Evolutionary conservation across 2,888 invertebrate genomes (phyloP), one percentile per base, ranked within the genome.

Genomic region (Psylliodes chrysocephalus): DNA sequence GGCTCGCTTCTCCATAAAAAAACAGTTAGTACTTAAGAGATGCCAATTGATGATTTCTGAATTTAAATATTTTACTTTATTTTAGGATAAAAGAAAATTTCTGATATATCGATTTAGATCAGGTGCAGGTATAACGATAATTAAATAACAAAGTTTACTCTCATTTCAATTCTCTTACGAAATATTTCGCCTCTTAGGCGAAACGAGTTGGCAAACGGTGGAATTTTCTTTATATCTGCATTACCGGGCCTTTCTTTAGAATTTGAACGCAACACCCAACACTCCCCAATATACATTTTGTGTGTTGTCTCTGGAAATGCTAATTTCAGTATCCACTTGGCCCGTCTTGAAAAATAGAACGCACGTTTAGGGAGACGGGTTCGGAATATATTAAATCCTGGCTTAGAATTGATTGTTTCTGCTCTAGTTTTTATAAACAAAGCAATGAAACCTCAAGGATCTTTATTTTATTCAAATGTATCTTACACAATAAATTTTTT

Each of bases 201-300:
- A 15, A 64, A 64, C 59, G 59, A 64, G 38, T 40, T 59, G 59
- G 47, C 49, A 53, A 63, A 57, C 53, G 53, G 40, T 40, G 54
- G 30, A 47, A 64, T 46, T 60, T 64, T 53, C 53, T 54, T 59
- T 64, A 59, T 60, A 46, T 59, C 55, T 63, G 59, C 59, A 15
- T 59, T 54, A 49, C 52, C 55, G 40, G 57, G 35, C 51, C 63
- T 19, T 44, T 14, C 47, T 53, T 44, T 17, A 52, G 53, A 63
- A 63, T 52, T 59, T 59, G 25, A 49, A 49, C 49, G 28, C 14
- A 14, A 49, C 46, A 14, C 53, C 1, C 33, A 35, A 46, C 33
- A 44, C 25, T 15, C 53, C 38, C 52, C 38, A 25, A 60, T 19
- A 47, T 53, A 60, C 49, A 10, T 49, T 49, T 60, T 22, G 46